A percentile compares a stretch with the other conserved stretches of the same genome.
These are phyloP conservation scores for Caenorhabditis sp. DNA, from an alignment of 2,888 invertebrate genomes.

Conservation along the genomic window DNA sequence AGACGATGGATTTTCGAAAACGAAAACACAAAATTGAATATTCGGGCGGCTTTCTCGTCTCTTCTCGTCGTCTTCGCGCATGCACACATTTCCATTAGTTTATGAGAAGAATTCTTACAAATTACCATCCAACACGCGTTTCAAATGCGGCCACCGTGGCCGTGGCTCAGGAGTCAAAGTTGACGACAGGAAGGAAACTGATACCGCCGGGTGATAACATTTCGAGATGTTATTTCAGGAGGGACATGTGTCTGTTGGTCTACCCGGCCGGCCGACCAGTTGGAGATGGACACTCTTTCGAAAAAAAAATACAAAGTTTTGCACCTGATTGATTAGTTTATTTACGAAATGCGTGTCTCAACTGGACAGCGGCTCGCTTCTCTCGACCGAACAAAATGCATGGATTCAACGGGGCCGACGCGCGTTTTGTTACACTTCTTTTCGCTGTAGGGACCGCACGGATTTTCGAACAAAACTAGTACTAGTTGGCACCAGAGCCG, in stretches of 20 bases:
- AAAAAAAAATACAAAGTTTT: constrained; percentile 47
- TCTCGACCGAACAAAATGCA: constrained; percentile 40
- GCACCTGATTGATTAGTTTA: constrained; percentile 63
- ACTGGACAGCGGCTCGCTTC: constrained; percentile 33
- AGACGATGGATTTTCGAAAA: constrained; percentile 38
- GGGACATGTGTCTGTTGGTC: constrained; percentile 16
- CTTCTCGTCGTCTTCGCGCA: neutral
- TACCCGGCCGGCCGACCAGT: constrained; percentile 11
- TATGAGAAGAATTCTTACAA: constrained; percentile 30
- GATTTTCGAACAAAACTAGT: constrained; percentile 48
- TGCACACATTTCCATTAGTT: constrained; percentile 23
- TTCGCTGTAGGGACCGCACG: neutral
- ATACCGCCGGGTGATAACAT: neutral
- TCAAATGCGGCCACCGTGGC: too few species aligned
- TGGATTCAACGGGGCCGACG: constrained; percentile 22
- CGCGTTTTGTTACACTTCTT: constrained; percentile 57
- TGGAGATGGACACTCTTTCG: constrained; percentile 52
- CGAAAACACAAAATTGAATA: constrained; percentile 60
- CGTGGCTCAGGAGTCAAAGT: too few species aligned
- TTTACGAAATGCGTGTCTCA: constrained; percentile 35
- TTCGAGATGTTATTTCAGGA: constrained; percentile 10
- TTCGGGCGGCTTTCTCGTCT: constrained; percentile 29
- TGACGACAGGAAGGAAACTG: constrained; percentile 5
- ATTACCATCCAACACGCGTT: constrained; percentile 42
- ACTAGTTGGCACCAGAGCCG: constrained; percentile 63